phyloP scores from a whole-genome alignment of 2,113 vertebrate genomes.

The Labeo catla region DNA sequence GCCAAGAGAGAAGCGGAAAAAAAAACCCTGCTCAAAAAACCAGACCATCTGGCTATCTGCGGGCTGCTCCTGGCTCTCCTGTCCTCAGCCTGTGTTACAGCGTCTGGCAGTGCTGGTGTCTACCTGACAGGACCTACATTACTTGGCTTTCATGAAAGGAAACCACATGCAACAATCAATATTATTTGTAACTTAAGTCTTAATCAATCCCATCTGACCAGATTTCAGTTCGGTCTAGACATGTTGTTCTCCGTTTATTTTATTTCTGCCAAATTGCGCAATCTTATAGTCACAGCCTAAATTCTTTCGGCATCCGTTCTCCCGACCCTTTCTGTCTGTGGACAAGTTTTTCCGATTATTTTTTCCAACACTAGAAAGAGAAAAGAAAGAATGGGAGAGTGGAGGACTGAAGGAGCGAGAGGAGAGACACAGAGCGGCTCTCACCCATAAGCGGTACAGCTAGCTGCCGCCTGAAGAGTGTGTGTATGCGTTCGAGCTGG shows the following conservation, averaged over 20 bases:
- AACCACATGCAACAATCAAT: neutral
- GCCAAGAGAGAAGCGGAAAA: neutral
- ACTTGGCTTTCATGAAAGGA: constrained; percentile 3
- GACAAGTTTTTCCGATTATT: constrained; percentile 3
- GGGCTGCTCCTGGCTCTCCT: constrained; percentile 44
- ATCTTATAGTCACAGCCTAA: constrained; percentile 1
- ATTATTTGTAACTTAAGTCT: constrained; percentile 3
- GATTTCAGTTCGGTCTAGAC: constrained; percentile 1
- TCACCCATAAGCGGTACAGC: constrained; percentile 90
- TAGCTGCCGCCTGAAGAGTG: constrained; percentile 91
- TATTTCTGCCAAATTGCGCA: constrained; percentile 18
- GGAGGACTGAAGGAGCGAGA: neutral
- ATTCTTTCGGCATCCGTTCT: constrained; percentile 26
- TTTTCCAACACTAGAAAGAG: constrained; percentile 2
- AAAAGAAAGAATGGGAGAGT: neutral
- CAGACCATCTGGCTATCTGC: constrained; percentile 58
- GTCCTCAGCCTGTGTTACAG: constrained; percentile 12
- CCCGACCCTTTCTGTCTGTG: neutral
- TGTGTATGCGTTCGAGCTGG: constrained; percentile 90
- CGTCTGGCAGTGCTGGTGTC: neutral
- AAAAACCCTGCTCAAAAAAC: constrained; percentile 34
- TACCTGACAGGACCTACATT: constrained; percentile 1
- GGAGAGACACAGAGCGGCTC: constrained; percentile 54
- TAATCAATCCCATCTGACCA: neutral
- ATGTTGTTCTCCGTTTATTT: neutral